These are phyloP conservation scores for Fragum fragum DNA, from an alignment of 2,888 invertebrate species.

Conservation along the genomic window DNA sequence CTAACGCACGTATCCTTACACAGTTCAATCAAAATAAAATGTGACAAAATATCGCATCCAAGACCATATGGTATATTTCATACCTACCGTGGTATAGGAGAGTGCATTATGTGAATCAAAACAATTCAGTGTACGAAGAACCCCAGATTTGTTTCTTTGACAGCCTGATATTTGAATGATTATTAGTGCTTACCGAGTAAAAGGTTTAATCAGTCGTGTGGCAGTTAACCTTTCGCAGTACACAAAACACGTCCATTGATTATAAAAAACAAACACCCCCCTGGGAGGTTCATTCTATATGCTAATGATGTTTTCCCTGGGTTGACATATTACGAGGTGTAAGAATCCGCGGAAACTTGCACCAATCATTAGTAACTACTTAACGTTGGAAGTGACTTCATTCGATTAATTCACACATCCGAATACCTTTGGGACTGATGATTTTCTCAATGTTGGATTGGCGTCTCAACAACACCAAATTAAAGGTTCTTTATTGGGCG, in stretches of 20 bases:
- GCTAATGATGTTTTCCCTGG: slow-evolving; percentile 59
- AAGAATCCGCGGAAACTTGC: slow-evolving; percentile 65
- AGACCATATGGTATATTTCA: no score
- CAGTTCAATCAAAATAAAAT: background rate
- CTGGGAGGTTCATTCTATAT: slow-evolving; percentile 38
- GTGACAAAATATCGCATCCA: no score
- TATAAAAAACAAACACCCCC: slow-evolving; percentile 50
- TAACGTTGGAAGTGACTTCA: slow-evolving; percentile 60
- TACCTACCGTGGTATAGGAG: no score
- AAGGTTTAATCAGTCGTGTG: slow-evolving; percentile 38
- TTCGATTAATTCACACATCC: slow-evolving; percentile 66
- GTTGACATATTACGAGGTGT: slow-evolving; percentile 69
- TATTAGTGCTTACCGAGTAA: background rate
- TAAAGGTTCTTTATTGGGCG: slow-evolving; percentile 66
- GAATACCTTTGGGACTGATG: slow-evolving; percentile 61
- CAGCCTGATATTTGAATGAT: no score
- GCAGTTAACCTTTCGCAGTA: slow-evolving; percentile 43
- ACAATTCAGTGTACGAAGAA: no score
- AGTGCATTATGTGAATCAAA: no score
- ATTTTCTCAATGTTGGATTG: slow-evolving; percentile 60
- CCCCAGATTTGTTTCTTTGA: no score
- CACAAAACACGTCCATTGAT: slow-evolving; percentile 62
- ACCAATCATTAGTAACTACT: slow-evolving; percentile 65
- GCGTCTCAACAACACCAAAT: slow-evolving; percentile 63
- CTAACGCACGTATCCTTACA: slow-evolving; percentile 30